Evolutionary conservation across 2,888 invertebrate genomes (phyloP).

Genomic region (Dasysyrphus tricinctus): DNA sequence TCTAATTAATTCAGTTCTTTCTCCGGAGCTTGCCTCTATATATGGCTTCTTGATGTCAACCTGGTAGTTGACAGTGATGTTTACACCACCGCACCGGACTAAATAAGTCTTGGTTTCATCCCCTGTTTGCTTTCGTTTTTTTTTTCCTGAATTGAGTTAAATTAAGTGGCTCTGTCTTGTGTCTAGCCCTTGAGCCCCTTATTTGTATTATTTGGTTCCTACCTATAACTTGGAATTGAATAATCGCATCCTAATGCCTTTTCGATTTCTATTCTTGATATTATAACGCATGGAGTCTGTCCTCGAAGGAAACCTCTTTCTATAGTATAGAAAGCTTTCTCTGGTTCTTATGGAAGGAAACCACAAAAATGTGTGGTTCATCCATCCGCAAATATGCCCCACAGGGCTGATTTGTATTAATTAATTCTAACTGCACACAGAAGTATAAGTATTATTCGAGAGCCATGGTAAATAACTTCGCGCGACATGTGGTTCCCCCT

Average conservation of each 20-base stretch:
- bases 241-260: constrained; percentile 54
- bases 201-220: background rate
- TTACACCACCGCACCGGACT: constrained; percentile 42
- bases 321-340: background rate
- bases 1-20: constrained; percentile 70
- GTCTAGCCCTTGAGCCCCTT: constrained; percentile 4
- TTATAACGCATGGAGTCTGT: constrained; percentile 20
- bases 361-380: constrained; percentile 65
- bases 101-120: constrained; percentile 20
- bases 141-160: constrained; percentile 30
- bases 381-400: background rate
- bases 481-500: constrained; percentile 34
- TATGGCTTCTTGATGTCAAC: constrained; percentile 70
- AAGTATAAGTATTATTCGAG: background rate
- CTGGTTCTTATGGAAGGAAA: constrained; percentile 35
- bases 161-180: constrained; percentile 39
- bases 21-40: constrained; percentile 4
- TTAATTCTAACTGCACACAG: constrained; percentile 52
- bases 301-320: constrained; percentile 22
- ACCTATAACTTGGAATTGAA: constrained; percentile 10
- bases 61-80: constrained; percentile 49
- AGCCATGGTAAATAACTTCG: constrained; percentile 34
- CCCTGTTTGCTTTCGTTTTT: background rate
- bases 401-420: constrained; percentile 55
- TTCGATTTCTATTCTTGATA: constrained; percentile 33